These are phyloP conservation scores for Andrena flavipes DNA, from an alignment of 2,888 invertebrate species.

Conservation along the genomic window DNA sequence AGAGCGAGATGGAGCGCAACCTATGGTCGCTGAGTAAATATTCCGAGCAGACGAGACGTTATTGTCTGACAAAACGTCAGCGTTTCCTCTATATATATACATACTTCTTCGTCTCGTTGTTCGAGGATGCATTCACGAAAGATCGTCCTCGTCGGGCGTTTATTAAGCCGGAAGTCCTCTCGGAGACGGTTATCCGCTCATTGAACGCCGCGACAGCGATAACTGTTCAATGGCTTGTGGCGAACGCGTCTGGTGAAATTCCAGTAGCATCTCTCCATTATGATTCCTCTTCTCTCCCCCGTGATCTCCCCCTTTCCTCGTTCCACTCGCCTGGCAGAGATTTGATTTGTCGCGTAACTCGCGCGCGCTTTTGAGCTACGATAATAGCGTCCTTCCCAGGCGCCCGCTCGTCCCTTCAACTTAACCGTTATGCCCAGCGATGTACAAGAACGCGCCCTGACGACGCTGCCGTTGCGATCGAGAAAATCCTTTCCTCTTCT, in stretches of 20 bases:
- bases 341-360: conserved; percentile 80
- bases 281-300: conserved; percentile 70
- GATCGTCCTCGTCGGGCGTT: conserved; percentile 52
- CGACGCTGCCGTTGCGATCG: conserved; percentile 47
- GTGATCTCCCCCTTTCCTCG: conserved; percentile 53
- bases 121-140: conserved; percentile 25
- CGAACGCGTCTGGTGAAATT: conserved; percentile 74
- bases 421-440: conserved; percentile 75
- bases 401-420: conserved; percentile 75
- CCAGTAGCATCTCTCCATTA: conserved; percentile 69
- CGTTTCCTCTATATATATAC: conserved; percentile 3
- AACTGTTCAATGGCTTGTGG: conserved; percentile 77
- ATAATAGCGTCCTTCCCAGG: conserved; percentile 76
- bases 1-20: neutral
- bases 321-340: conserved; percentile 74
- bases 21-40: neutral
- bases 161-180: conserved; percentile 69
- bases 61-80: neutral
- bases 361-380: conserved; percentile 77
- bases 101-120: conserved; percentile 20
- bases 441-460: conserved; percentile 72
- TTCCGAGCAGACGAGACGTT: conserved; percentile 13
- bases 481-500: conserved; percentile 62
- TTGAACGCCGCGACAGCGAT: conserved; percentile 69
- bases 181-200: conserved; percentile 63